These are phyloP conservation scores for Nycticryphes semicollaris DNA, from an alignment of 2,113 vertebrate genomes.

Conservation along the genomic window DNA sequence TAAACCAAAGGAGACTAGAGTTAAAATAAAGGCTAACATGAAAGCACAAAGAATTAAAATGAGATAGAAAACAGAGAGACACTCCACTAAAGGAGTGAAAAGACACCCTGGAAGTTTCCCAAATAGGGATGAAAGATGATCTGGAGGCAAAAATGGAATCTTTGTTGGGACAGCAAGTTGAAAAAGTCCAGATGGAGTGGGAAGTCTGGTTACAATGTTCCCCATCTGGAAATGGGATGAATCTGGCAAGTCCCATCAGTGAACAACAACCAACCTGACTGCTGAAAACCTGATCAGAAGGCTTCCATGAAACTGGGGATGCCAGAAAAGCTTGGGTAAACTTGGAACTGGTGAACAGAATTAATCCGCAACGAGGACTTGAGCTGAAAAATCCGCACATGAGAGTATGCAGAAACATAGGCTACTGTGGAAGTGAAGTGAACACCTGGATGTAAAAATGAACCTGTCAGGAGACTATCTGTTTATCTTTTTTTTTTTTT, in stretches of 20 bases:
- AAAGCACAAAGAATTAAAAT: background rate
- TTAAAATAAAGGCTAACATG: background rate
- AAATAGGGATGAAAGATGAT: background rate
- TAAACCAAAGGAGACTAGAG: background rate
- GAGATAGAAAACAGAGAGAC: background rate
- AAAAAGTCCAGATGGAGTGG: background rate
- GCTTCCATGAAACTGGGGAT: background rate
- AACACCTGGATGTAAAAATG: background rate
- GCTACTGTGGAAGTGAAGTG: background rate
- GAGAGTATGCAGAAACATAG: background rate
- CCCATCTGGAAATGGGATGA: background rate
- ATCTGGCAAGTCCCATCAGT: background rate
- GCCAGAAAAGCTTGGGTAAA: background rate
- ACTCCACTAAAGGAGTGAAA: background rate
- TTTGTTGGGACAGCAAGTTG: background rate
- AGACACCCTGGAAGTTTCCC: background rate
- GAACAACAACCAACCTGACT: background rate
- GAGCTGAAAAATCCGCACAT: background rate
- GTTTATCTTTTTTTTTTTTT: background rate
- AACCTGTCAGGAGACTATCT: background rate
- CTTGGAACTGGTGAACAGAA: background rate
- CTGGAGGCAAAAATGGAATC: background rate
- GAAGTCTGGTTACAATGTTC: background rate
- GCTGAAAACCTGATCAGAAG: background rate
- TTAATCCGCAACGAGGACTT: background rate